Base-by-base conservation (phyloP, 2,797 vertebrate species). In the Leucoraja ocellata region DNA sequence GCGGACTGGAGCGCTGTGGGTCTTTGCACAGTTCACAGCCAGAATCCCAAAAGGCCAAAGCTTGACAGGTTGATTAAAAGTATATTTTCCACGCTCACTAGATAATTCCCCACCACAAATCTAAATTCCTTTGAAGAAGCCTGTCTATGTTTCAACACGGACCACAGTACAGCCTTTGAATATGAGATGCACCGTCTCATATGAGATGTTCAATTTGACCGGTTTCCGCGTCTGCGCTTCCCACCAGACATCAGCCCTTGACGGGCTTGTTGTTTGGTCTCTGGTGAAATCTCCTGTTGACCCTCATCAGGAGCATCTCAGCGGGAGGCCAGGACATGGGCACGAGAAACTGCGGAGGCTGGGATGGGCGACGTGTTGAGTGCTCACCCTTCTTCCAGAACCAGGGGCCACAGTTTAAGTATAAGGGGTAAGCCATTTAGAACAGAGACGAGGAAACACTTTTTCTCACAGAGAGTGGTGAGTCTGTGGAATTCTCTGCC, bases 51-150 rank as follows among this genome's bases (percentile, higher is more conserved):
- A 71, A 74, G 90, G 36, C 18, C 32, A 46, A 16, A 73, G 28
- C 25, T n/a, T 92, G 90, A 92, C 71, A 92, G 90, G 13, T 28
- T 92, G 36, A 92, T 54, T 92, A 73, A 76, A 92, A 92, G 90
- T 76, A 92, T 28, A 36, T 92, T 92, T 74, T 92, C 68, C 90
- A 92, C 71, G 25, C 90, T 92, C 28, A 74, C 90, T 71, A 74
- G 68, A 76, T 74, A 73, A 54, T 92, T 76, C 71, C 71, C 68
- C 28, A 28, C 90, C 71, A 73, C 71, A 74, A 28, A n/a, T 92
- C 90, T 39, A 9, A 92, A 46, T 74, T 9, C 21, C 84, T 88
- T 88, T 88, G 84, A 65, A 88, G 84, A 88, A 63, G 16, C 28
- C 8, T 10, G 84, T 8, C 84, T 68, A 63, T 36, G 1, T 7